Conservation (phyloP, 2,113 vertebrate species). For the Zonotrichia leucophrys region DNA sequence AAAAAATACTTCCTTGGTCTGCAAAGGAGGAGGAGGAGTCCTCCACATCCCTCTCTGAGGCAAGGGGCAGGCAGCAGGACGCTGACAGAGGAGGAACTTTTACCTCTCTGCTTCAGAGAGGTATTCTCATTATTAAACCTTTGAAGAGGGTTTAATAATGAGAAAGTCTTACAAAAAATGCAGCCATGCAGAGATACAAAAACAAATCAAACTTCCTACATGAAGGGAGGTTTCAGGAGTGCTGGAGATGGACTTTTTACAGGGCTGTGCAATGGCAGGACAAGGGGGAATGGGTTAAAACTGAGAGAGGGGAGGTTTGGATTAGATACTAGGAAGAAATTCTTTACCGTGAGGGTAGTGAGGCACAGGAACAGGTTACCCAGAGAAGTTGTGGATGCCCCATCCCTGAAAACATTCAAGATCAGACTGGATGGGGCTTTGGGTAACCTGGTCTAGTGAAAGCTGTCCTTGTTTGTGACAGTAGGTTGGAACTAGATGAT, state of each 20-base stretch:
- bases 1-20: neutral
- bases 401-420: neutral
- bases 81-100: rapidly evolving
- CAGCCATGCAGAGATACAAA: neutral
- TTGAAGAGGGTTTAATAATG: neutral
- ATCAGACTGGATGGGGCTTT: neutral
- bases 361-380: neutral
- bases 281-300: neutral
- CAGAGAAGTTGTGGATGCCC: neutral
- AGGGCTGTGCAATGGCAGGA: neutral
- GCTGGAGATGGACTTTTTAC: neutral
- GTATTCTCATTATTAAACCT: too few species aligned
- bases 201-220: neutral
- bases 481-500: neutral
- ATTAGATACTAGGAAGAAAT: neutral
- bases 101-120: neutral
- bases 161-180: neutral
- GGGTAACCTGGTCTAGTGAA: neutral
- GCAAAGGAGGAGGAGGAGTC: neutral
- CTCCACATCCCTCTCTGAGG: neutral
- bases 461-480: rapidly evolving
- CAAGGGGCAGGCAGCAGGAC: neutral
- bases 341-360: neutral
- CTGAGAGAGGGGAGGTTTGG: neutral
- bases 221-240: neutral